phyloP scores from a whole-genome alignment of 2,113 vertebrate species.

The Oophaga pumilio region DNA sequence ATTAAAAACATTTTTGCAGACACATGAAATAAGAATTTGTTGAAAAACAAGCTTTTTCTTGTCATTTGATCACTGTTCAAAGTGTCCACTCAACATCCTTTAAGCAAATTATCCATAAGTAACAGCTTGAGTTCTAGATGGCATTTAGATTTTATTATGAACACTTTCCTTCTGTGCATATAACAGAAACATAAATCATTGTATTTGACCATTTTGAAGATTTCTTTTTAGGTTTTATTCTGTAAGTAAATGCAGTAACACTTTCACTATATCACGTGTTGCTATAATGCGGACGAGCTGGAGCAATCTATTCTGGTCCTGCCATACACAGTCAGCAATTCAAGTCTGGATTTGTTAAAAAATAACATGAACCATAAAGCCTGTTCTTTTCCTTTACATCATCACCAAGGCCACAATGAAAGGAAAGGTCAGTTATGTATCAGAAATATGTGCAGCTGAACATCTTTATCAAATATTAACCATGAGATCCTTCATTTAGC shows the following conservation, averaged over 20 bases:
- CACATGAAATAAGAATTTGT: no score
- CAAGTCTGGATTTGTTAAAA: neutral
- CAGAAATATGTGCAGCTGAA: constrained; percentile 9
- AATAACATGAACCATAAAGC: constrained; percentile 13
- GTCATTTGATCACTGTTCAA: no score
- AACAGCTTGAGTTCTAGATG: no score
- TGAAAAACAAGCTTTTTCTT: no score
- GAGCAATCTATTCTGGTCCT: constrained; percentile 22
- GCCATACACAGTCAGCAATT: constrained; percentile 8
- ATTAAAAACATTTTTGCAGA: no score
- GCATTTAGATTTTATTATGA: no score
- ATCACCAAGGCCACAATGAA: neutral
- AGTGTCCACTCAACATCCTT: no score
- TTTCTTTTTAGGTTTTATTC: neutral
- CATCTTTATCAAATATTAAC: constrained; percentile 12
- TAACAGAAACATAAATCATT: no score
- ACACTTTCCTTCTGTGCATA: no score
- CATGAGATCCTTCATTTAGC: neutral
- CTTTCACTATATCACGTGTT: neutral
- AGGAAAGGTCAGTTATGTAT: constrained; percentile 10
- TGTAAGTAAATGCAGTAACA: neutral
- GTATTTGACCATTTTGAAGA: no score
- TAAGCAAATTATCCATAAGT: no score
- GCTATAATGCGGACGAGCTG: neutral
- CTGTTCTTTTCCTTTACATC: neutral